Evolutionary conservation across 2,113 vertebrate genomes (phyloP).

Genomic region (Clarias gariepinus): DNA sequence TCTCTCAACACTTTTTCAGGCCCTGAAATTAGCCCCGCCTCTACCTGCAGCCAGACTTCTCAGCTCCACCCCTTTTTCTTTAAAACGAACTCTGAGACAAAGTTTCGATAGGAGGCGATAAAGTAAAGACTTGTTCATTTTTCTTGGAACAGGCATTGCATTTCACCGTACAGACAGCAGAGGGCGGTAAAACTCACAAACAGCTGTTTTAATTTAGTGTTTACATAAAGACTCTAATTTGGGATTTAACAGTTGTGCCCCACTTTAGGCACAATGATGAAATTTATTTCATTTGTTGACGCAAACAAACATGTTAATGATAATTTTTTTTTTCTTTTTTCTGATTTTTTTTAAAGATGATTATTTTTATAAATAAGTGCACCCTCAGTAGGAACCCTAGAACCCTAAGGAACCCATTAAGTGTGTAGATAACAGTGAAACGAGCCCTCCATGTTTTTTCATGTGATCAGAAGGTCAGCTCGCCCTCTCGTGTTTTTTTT

Average conservation of each 20-base stretch:
- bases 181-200: background rate
- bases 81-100: background rate
- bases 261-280: background rate
- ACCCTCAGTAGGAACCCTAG: background rate
- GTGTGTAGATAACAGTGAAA: background rate
- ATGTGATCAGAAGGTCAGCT: conserved; percentile 10
- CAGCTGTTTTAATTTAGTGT: background rate
- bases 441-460: background rate
- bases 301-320: background rate
- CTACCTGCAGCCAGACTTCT: background rate
- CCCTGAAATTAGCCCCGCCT: background rate
- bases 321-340: background rate
- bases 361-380: no score
- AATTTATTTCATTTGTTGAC: background rate
- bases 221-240: background rate
- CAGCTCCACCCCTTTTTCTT: background rate
- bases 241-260: background rate
- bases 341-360: no score
- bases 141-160: background rate
- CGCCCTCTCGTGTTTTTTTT: background rate
- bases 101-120: background rate
- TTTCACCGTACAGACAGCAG: background rate
- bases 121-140: background rate
- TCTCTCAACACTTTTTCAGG: background rate
- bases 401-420: background rate